phyloP scores from a whole-genome alignment of 2,888 invertebrate species.

The Andrena fulva region DNA sequence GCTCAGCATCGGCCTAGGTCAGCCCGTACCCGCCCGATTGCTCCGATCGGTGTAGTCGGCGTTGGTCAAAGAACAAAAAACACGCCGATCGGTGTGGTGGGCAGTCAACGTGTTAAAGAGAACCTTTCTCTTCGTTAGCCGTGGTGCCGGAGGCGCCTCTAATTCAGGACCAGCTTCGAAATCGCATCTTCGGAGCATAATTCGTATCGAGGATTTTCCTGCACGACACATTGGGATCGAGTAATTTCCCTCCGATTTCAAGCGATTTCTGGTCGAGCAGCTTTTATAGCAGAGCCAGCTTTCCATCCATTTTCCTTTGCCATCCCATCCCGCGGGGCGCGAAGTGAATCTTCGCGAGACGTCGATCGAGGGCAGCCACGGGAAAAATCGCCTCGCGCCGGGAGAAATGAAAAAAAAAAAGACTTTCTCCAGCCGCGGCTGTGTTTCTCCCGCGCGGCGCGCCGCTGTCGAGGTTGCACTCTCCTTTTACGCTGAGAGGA shows the following conservation, averaged over 20 bases:
- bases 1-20: too few relatives aligned
- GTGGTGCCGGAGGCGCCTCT: neutral
- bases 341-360: neutral
- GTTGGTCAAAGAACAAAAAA: too few relatives aligned
- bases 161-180: neutral
- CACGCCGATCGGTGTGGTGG: too few relatives aligned
- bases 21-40: too few relatives aligned
- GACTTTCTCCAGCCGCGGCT: constrained; percentile 51
- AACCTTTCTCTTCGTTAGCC: constrained; percentile 8
- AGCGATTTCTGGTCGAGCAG: too few relatives aligned
- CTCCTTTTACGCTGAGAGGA: constrained; percentile 58
- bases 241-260: too few relatives aligned
- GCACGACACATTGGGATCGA: too few relatives aligned
- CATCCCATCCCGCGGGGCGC: neutral
- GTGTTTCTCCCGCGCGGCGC: constrained; percentile 26
- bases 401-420: constrained; percentile 50
- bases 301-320: too few relatives aligned
- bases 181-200: neutral
- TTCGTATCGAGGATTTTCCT: too few relatives aligned
- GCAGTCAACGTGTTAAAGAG: too few relatives aligned
- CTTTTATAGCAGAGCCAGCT: too few relatives aligned
- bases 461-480: constrained; percentile 29
- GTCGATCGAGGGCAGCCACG: constrained; percentile 17
- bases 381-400: constrained; percentile 8
- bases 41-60: too few relatives aligned